Conservation (phyloP, 2,113 vertebrate species). For the Verasper variegatus region DNA sequence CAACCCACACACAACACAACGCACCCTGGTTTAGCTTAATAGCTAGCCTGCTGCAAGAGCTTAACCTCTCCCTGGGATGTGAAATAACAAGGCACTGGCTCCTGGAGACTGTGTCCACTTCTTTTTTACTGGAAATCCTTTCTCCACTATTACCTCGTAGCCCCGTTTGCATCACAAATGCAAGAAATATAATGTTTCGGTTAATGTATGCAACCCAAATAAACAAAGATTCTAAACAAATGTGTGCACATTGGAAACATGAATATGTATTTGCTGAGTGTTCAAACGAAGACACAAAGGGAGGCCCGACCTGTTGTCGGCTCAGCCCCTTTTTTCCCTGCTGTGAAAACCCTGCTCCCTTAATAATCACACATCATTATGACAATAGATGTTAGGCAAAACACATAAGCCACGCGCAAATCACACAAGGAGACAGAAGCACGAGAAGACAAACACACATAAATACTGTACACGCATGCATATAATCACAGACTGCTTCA, state of each 20-base stretch:
- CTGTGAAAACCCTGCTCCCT: conserved; percentile 71
- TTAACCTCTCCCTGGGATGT: conserved; percentile 63
- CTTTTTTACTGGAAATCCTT: conserved; percentile 26
- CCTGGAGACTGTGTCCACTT: conserved; percentile 44
- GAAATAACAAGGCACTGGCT: conserved; percentile 66
- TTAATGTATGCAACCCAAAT: conserved; percentile 70
- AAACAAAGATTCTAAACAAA: conserved; percentile 68
- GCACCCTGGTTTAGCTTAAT: conserved; percentile 66
- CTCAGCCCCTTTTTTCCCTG: conserved; percentile 64
- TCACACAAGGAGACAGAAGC: conserved; percentile 43
- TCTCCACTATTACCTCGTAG: conserved; percentile 29
- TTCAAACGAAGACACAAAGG: conserved; percentile 77
- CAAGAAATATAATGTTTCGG: conserved; percentile 12
- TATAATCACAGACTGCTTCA: conserved; percentile 35
- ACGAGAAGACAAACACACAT: conserved; percentile 41
- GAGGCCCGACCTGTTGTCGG: conserved; percentile 75
- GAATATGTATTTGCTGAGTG: conserved; percentile 75
- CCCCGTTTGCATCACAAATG: conserved; percentile 27
- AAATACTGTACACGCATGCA: conserved; percentile 46
- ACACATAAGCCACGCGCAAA: conserved; percentile 54
- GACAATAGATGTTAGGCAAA: conserved; percentile 74
- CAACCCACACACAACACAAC: conserved; percentile 64
- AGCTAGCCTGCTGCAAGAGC: conserved; percentile 61
- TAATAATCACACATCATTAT: conserved; percentile 77
- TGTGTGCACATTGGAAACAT: conserved; percentile 66